These are phyloP conservation scores for Spinibarbus caldwelli DNA, from an alignment of 2,797 vertebrate genomes.

Conservation along the genomic window DNA sequence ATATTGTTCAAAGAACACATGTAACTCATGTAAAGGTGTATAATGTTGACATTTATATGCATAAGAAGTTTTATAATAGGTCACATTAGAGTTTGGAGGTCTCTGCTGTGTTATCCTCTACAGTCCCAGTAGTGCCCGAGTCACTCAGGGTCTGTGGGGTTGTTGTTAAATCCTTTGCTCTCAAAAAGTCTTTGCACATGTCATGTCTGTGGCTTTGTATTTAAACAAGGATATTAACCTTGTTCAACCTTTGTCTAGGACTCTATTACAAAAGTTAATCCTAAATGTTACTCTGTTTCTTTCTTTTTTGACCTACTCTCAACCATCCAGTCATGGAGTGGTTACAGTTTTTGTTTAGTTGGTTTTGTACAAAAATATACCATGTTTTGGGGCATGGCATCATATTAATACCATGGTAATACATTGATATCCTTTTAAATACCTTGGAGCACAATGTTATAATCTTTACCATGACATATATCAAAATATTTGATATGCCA, in stretches of 20 bases:
- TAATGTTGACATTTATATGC: conserved; percentile 18
- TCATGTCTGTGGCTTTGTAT: conserved; percentile 20
- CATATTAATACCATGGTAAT: not conserved
- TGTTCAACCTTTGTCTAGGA: conserved; percentile 11
- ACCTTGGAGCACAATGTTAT: not conserved
- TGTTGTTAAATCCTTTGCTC: conserved; percentile 20
- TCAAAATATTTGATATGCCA: not conserved
- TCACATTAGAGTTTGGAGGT: not conserved
- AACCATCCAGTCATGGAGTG: not conserved
- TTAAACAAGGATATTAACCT: conserved; percentile 28
- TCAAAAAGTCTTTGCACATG: conserved; percentile 1
- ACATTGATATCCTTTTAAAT: not conserved
- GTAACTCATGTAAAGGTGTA: not conserved
- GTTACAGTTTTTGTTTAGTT: not conserved
- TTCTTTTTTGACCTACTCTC: not conserved
- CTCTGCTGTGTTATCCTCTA: not conserved
- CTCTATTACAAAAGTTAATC: conserved; percentile 24
- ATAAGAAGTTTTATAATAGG: not conserved
- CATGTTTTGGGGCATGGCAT: not conserved
- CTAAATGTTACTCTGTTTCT: not conserved
- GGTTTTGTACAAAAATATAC: not conserved
- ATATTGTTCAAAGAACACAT: not conserved
- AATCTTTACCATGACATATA: not conserved
- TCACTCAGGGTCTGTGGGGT: conserved; percentile 10
- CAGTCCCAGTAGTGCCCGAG: not conserved